Percentiles rank a stretch among this genome's conserved stretches.
These are phyloP conservation scores for Leptura quadrifasciata DNA, from an alignment of 2,888 invertebrate species.

Conservation along the genomic window DNA sequence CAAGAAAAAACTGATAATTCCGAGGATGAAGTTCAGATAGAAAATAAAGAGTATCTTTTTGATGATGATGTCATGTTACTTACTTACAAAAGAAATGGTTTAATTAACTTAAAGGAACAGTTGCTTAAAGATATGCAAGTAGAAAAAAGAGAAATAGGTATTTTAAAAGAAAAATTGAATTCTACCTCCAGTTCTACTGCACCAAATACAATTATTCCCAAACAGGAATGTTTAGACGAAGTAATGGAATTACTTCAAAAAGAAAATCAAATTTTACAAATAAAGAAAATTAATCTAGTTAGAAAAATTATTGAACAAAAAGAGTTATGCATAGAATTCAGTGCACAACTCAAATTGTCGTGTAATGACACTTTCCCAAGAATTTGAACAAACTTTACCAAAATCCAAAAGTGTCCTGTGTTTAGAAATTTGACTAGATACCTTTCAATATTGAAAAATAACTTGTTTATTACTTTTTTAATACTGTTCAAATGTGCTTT, in stretches of 20 bases:
- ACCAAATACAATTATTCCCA: conserved; percentile 53
- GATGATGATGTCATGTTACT: conserved; percentile 72
- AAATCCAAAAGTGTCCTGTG: background rate
- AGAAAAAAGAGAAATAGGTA: conserved; percentile 83
- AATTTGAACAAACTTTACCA: background rate
- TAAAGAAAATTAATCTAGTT: conserved; percentile 72
- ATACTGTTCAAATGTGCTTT: no score
- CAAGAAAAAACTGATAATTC: conserved; percentile 41
- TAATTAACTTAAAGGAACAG: conserved; percentile 81
- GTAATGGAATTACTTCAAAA: conserved; percentile 70
- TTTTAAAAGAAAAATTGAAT: conserved; percentile 54
- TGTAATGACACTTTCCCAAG: conserved; percentile 50
- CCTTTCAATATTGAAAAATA: background rate
- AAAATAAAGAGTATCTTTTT: conserved; percentile 54
- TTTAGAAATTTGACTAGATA: conserved; percentile 32
- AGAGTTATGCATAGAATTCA: conserved; percentile 71
- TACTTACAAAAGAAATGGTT: conserved; percentile 81
- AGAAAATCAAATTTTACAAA: conserved; percentile 73
- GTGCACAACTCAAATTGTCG: conserved; percentile 61
- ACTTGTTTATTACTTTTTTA: background rate
- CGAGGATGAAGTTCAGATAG: conserved; percentile 47
- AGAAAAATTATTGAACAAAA: conserved; percentile 72
- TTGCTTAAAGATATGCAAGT: conserved; percentile 82
- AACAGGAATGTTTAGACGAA: conserved; percentile 66
- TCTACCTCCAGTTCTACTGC: conserved; percentile 27